Evolutionary conservation across 92 coral and sea anemone species (phyloP), one percentile per base, ranked within the genome.

Genomic region (Epizoanthus ramosus): DNA sequence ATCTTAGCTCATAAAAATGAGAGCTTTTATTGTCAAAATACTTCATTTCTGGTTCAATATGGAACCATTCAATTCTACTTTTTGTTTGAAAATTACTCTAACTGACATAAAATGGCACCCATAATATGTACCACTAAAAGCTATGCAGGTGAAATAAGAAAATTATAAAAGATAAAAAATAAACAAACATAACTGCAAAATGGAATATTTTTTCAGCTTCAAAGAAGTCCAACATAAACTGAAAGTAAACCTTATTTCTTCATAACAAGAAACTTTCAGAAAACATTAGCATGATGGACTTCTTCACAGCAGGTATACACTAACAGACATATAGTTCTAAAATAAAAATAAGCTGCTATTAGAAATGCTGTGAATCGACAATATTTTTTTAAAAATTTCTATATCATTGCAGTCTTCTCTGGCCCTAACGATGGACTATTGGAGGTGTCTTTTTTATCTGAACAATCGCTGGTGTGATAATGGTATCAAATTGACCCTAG

Each of bases 401-500:
- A 50, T 13, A 0, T 13, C 0, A 3, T 5, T 50, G 54, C 31
- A 28, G 31, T 50, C 54, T 9, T 50, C 54, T 50, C 14, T 12
- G 54, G 0, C 54, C 54, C 15, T 9, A 50, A 50, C 54, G 10
- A 50, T 10, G 14, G 54, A 50, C 54, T 50, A 50, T 50, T 1
- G 2, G 15, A 10, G 54, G 15, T 50, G 50, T 74, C 7, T 13
- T n/a, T 15, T 76, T 75, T 33, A n/a, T 75, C 80, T 35, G 25
- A 33, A n/a, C 22, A 75, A 75, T 35, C 13, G 68, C 50, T 16
- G 24, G 53, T 8, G 54, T 75, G 60, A 58, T 58, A 76, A 39
- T 76, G 57, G 63, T 39, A 76, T 60, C 39, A 56, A 28, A 76
- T 76, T 19, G 43, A 76, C 68, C 39, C 37, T 37, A 15, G 37